These are phyloP conservation scores for Nebria salina DNA, from an alignment of 2,888 invertebrate species.

Conservation along the genomic window DNA sequence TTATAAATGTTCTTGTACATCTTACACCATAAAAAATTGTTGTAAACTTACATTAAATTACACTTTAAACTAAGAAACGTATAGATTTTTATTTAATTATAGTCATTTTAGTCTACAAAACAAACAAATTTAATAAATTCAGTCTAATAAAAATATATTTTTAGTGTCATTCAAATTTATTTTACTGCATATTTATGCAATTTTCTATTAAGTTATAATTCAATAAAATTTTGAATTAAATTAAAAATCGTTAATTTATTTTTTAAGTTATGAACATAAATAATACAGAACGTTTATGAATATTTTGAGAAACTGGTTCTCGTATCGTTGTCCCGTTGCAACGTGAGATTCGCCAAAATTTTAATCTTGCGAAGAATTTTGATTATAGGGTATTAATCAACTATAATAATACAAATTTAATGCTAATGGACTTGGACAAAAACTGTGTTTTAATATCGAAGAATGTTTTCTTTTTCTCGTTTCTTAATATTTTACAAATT, in stretches of 20 bases:
- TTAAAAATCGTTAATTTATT: background rate
- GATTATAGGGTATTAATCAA: constrained; percentile 1
- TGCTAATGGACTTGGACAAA: background rate
- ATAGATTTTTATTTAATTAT: no score
- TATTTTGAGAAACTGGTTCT: background rate
- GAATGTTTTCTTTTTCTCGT: background rate
- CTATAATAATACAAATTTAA: background rate
- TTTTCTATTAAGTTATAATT: no score
- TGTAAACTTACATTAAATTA: no score
- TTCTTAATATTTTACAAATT: background rate
- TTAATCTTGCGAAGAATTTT: constrained; percentile 1
- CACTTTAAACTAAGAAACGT: no score
- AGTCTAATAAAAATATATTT: no score
- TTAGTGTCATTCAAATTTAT: no score
- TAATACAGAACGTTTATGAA: background rate
- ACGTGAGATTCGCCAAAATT: background rate
- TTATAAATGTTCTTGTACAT: no score
- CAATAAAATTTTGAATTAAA: no score
- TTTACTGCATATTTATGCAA: no score
- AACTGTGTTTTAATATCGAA: background rate
- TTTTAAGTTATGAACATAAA: background rate
- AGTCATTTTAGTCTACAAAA: no score
- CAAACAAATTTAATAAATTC: no score
- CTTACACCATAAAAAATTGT: no score
- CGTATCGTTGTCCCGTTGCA: background rate